phyloP scores from a whole-genome alignment of 2,797 vertebrate genomes.

The Coluber constrictor region DNA sequence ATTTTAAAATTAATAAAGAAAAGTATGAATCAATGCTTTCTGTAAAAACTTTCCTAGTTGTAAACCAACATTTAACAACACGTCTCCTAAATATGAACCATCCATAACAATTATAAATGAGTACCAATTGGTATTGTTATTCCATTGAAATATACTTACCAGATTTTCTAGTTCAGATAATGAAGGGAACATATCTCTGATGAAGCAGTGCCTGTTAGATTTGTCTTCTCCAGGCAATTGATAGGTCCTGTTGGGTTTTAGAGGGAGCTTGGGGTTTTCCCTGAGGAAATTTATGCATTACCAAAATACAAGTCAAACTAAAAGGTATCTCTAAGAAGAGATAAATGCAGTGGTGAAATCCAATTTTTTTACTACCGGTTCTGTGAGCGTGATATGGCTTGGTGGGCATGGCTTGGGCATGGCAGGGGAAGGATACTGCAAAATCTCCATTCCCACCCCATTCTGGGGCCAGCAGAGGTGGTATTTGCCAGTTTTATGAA shows the following conservation, averaged over 20 bases:
- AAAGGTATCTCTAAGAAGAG: background rate
- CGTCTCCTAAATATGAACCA: background rate
- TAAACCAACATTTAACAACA: background rate
- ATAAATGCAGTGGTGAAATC: too few relatives aligned
- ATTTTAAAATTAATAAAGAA: background rate
- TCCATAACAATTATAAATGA: background rate
- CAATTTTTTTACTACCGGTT: too few relatives aligned
- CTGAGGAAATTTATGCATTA: background rate
- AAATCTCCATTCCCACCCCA: too few relatives aligned
- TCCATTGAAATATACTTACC: background rate
- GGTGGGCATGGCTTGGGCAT: too few relatives aligned
- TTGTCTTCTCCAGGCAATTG: background rate
- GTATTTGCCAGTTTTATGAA: too few relatives aligned
- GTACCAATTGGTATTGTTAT: background rate
- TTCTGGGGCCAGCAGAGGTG: too few relatives aligned
- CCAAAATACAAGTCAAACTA: background rate
- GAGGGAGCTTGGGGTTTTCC: background rate
- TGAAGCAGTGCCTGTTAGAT: background rate
- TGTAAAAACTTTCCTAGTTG: background rate
- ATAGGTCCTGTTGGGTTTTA: background rate
- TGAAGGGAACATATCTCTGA: background rate
- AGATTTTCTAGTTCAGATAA: background rate
- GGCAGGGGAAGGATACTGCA: too few relatives aligned
- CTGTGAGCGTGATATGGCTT: too few relatives aligned
- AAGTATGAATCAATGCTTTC: background rate